Conservation (phyloP, 2,888 invertebrate genomes). For the Cantharis rustica region DNA sequence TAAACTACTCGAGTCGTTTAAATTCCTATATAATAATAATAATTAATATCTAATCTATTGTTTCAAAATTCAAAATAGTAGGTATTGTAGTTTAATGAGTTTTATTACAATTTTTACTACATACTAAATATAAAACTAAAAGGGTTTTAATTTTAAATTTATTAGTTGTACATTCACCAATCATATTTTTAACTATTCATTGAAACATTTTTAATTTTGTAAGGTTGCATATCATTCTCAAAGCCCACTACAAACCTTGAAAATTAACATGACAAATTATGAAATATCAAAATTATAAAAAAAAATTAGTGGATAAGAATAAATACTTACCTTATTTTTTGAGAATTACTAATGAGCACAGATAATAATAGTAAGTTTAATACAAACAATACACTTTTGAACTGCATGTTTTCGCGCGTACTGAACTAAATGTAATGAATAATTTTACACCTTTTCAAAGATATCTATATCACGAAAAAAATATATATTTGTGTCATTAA, state of each 20-base stretch:
- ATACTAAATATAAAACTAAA: no score
- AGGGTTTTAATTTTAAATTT: neutral
- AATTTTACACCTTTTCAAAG: conserved; percentile 12
- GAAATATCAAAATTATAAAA: neutral
- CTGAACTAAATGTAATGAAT: conserved; percentile 17
- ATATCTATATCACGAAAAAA: conserved; percentile 11
- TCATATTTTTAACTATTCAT: neutral
- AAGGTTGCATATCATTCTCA: neutral
- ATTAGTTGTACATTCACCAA: neutral
- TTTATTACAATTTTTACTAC: no score
- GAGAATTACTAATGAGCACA: neutral
- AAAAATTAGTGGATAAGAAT: neutral
- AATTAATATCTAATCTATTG: no score
- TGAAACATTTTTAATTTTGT: neutral
- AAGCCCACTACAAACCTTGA: neutral
- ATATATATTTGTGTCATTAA: conserved; percentile 8
- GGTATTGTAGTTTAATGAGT: no score
- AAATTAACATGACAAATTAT: neutral
- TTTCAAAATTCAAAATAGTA: no score
- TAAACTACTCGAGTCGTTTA: neutral
- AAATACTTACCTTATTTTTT: conserved; percentile 3
- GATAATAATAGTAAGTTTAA: neutral
- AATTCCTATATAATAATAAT: neutral
- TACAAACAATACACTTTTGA: conserved; percentile 5
- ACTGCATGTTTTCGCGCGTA: conserved; percentile 13